These are phyloP conservation scores for Nemurella pictetii DNA, from an alignment of 2,888 invertebrate genomes.

Conservation along the genomic window DNA sequence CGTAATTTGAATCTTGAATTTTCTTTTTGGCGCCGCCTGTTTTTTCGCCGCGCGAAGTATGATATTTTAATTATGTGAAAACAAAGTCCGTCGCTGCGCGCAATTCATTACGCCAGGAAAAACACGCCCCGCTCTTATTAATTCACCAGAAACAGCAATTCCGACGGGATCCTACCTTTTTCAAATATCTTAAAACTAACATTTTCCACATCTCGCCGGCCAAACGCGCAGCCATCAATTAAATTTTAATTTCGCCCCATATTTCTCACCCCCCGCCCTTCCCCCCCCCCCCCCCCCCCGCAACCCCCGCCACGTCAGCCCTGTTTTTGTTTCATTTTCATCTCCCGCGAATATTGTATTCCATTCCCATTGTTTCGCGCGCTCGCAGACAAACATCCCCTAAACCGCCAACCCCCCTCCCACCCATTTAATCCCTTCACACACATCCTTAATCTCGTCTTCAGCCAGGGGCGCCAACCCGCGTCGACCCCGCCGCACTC, in stretches of 20 bases:
- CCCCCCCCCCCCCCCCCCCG: too few species aligned
- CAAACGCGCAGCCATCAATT: not conserved
- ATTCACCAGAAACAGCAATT: not conserved
- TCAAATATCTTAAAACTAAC: not conserved
- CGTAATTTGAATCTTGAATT: not conserved
- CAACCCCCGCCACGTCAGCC: not conserved
- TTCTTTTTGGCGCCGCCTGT: not conserved
- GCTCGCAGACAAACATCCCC: not conserved
- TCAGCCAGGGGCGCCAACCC: not conserved
- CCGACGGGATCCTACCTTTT: not conserved
- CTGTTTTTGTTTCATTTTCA: not conserved
- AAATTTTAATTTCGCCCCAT: not conserved
- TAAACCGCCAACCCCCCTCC: not conserved
- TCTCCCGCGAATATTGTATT: not conserved
- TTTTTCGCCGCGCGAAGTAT: not conserved
- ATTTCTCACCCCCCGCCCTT: too few species aligned
- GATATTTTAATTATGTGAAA: not conserved
- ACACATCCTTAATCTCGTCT: not conserved
- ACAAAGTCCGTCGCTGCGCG: not conserved
- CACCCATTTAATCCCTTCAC: not conserved
- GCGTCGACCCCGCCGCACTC: not conserved
- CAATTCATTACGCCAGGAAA: not conserved
- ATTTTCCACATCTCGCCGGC: not conserved
- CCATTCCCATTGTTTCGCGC: not conserved
- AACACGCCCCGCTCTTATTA: not conserved